Evolutionary conservation across 2,888 invertebrate species (phyloP).

Genomic region (Mesoligia furuncula): DNA sequence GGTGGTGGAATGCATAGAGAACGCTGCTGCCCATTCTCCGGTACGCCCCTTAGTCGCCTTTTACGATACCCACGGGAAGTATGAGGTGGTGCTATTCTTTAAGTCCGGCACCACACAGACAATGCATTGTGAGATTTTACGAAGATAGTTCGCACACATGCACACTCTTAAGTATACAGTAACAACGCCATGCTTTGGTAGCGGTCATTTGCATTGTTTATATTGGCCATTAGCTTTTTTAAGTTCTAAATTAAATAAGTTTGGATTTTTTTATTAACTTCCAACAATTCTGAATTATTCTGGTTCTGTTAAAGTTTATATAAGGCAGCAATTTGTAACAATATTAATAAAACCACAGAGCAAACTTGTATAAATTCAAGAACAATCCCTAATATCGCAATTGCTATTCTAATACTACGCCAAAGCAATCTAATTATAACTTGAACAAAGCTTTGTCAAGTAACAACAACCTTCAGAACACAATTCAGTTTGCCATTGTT

Average conservation of each 20-base stretch:
- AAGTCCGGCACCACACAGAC: no score
- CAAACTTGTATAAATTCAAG: not conserved
- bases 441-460: conserved; percentile 13
- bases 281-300: not conserved
- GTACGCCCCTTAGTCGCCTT: no score
- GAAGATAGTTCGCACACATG: not conserved
- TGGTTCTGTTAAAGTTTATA: not conserved
- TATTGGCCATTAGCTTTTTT: no score
- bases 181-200: not conserved
- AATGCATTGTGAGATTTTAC: not conserved
- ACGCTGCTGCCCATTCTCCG: no score
- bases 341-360: not conserved
- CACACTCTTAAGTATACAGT: not conserved
- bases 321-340: not conserved
- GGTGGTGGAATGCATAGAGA: no score
- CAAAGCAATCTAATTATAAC: conserved; percentile 24
- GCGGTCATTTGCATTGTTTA: conserved; percentile 46
- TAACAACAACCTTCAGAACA: conserved; percentile 1
- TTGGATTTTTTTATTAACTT: not conserved
- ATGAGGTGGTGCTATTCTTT: no score
- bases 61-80: no score
- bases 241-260: not conserved
- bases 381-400: not conserved
- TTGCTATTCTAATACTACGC: conserved; percentile 9
- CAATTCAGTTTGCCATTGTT: conserved; percentile 33